Percentiles rank a stretch among this genome's conserved stretches.
Evolutionary conservation across 2,888 invertebrate genomes (phyloP).

Genomic region (Diarsia dahlii): DNA sequence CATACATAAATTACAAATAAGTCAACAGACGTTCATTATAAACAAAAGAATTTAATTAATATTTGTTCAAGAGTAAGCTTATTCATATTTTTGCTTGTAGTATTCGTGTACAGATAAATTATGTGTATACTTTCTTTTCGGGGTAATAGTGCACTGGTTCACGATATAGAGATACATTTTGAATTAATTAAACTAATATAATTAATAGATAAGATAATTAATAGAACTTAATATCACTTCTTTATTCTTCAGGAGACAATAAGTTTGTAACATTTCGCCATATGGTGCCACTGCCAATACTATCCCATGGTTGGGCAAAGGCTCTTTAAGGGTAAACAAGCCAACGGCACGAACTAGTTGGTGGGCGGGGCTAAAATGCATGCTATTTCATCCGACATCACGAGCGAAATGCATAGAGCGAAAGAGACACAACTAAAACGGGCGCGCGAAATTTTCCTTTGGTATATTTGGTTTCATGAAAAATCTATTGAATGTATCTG

Average conservation of each 20-base stretch:
- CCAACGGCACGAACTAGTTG: no score
- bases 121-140: background rate
- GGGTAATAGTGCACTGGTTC: background rate
- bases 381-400: no score
- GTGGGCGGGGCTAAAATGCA: no score
- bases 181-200: background rate
- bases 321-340: no score
- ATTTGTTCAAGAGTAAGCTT: constrained; percentile 41
- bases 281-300: background rate
- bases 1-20: constrained; percentile 35
- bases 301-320: background rate
- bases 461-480: no score
- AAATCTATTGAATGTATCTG: no score
- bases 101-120: constrained; percentile 18
- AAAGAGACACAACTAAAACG: no score
- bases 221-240: background rate
- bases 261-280: background rate
- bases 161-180: no score
- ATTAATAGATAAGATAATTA: background rate
- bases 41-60: constrained; percentile 63
- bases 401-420: no score
- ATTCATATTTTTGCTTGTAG: constrained; percentile 34
- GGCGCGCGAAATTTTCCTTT: no score
- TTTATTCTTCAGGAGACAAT: no score
- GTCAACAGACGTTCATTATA: constrained; percentile 56